Conservation (phyloP, 64 coral and sea anemone species). For the Stylophora pistillata region DNA sequence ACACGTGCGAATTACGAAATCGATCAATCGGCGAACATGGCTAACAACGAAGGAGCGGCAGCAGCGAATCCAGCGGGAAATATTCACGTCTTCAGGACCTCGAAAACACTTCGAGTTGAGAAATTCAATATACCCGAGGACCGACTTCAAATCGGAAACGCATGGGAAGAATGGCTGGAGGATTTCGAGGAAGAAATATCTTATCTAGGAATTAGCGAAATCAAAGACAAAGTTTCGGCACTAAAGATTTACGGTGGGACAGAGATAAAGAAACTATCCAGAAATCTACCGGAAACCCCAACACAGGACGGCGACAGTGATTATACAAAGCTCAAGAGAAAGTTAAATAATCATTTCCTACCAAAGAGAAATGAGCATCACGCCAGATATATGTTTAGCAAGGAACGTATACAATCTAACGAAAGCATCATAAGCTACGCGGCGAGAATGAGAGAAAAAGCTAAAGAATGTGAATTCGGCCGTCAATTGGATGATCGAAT, state of each 20-base stretch:
- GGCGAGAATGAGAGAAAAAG: slow-evolving; percentile 31
- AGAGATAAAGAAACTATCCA: slow-evolving; percentile 40
- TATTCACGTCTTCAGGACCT: too few species aligned
- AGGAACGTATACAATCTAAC: background rate
- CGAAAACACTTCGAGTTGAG: too few species aligned
- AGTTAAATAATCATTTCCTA: background rate
- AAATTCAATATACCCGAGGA: too few species aligned
- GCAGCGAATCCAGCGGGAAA: too few species aligned
- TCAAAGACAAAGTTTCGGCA: background rate
- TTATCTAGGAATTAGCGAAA: slow-evolving; percentile 23
- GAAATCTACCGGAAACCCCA: slow-evolving; percentile 1
- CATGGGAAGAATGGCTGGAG: slow-evolving; percentile 58
- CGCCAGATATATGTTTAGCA: background rate
- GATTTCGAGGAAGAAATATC: slow-evolving; percentile 9
- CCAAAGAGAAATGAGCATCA: background rate
- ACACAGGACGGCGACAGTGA: background rate
- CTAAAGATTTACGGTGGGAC: slow-evolving; percentile 19
- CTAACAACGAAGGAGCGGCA: too few species aligned
- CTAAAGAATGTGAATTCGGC: slow-evolving; percentile 46
- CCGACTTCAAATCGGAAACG: too few species aligned
- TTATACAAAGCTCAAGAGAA: background rate
- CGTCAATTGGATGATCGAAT: slow-evolving; percentile 40
- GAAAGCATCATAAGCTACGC: slow-evolving; percentile 46
- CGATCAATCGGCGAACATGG: too few species aligned
- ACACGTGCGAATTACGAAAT: too few species aligned